A percentile compares a stretch with the other conserved stretches of the same genome.
phyloP scores from a whole-genome alignment of 1,140 invertebrate genomes.

The Stegodyphus dumicola region DNA sequence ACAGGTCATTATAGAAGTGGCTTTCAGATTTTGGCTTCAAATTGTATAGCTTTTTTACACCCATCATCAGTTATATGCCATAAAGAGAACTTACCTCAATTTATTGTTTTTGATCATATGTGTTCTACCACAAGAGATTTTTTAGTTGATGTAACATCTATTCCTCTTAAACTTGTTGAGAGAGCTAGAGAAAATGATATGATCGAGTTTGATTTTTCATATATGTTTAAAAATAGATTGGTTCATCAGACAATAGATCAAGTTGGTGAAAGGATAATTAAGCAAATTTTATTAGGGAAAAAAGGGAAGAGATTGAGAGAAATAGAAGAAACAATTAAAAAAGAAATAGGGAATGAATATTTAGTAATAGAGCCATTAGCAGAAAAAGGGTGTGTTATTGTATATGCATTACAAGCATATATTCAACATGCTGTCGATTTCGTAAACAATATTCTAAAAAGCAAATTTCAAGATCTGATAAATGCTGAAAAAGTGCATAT shows the following conservation, averaged over 20 bases:
- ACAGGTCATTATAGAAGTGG: conserved; percentile 50
- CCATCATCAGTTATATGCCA: conserved; percentile 40
- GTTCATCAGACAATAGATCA: conserved; percentile 32
- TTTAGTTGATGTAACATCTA: conserved; percentile 29
- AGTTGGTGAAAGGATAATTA: conserved; percentile 42
- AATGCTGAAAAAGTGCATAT: conserved; percentile 24
- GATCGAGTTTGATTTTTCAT: conserved; percentile 40
- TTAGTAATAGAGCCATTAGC: conserved; percentile 31
- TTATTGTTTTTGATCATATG: conserved; percentile 46
- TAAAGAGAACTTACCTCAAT: conserved; percentile 37
- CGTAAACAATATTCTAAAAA: conserved; percentile 23
- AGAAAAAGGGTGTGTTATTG: conserved; percentile 25
- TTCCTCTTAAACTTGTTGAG: conserved; percentile 4
- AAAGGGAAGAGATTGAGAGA: conserved; percentile 44
- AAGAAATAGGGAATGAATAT: not conserved
- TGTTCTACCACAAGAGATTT: conserved; percentile 23
- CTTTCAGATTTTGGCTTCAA: conserved; percentile 26
- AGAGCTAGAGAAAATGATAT: not conserved
- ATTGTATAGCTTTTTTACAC: conserved; percentile 37
- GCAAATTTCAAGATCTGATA: conserved; percentile 17
- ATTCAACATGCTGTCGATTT: conserved; percentile 7
- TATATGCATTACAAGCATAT: conserved; percentile 20
- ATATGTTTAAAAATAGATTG: conserved; percentile 37
- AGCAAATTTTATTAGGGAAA: conserved; percentile 34
- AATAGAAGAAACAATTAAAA: conserved; percentile 35